Evolutionary conservation across 1,140 invertebrate species (phyloP), one percentile per base, ranked within the genome.

Genomic region (Bombus polaris): DNA sequence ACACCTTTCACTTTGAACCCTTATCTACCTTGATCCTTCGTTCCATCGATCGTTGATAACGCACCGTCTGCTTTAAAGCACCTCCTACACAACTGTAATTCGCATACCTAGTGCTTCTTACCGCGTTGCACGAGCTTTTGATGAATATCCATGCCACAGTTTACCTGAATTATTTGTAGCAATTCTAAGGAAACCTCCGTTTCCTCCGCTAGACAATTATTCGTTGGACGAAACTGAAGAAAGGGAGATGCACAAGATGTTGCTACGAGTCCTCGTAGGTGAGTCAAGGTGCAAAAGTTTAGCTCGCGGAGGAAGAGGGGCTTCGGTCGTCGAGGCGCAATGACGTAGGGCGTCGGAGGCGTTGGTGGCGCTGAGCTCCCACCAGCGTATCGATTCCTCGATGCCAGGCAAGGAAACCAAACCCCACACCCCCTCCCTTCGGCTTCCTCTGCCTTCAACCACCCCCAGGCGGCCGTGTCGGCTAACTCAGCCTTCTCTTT

Each of bases 291-390:
- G 87, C 57, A 79, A 89, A 89, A 89, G 78, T 89, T 87, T 82
- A 44, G 83, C 37, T 65, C 25, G 53, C 42, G 82, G 53, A 78
- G 44, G 76, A 53, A 53, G 65, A 35, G 32, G 32, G 65, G 57
- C 53, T 91, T 90, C 84, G 92, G 90, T 91, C 90, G 93, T 85
- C 86, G 93, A 87, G 91, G 87, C 92, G 92, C 92, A 92, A 93
- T 94, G 93, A 94, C 93, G 94, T 93, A 93, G 93, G 89, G 88
- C 91, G 90, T 92, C 89, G 92, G 92, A 93, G 93, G 91, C 90
- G 93, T 92, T 94, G 94, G 92, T 93, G 93, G 94, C 94, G 94
- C 94, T 94, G 92, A 91, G 93, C 92, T 94, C 93, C 93, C 93
- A 94, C 90, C 85, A 86, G 91, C 91, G 91, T 93, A 93, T 93